phyloP scores from a whole-genome alignment of 2,113 vertebrate genomes.

The Grammatotria lemairii region DNA sequence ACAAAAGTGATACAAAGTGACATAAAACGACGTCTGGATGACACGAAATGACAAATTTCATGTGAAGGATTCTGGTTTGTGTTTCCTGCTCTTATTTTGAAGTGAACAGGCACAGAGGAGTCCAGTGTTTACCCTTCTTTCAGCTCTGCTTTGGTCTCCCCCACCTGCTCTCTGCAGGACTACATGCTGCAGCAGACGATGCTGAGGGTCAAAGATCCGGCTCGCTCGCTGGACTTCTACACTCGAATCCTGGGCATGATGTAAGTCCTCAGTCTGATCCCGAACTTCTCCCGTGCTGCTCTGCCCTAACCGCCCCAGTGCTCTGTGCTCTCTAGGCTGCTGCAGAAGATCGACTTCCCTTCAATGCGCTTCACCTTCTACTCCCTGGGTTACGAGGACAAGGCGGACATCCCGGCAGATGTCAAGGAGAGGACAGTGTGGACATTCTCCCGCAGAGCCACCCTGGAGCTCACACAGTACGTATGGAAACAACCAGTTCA shows the following conservation, averaged over 20 bases:
- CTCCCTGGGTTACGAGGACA: conserved; percentile 41
- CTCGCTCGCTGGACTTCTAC: conserved; percentile 34
- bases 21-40: neutral
- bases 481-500: neutral
- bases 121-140: neutral
- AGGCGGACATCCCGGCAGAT: conserved; percentile 6
- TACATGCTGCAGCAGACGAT: conserved; percentile 56
- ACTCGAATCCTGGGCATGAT: conserved; percentile 44
- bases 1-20: neutral
- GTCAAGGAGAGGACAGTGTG: conserved; percentile 37
- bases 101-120: neutral
- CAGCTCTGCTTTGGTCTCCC: neutral
- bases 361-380: conserved; percentile 37
- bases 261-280: neutral
- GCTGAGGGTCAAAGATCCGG: conserved; percentile 45
- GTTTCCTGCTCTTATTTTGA: neutral
- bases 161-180: conserved; percentile 10
- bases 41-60: neutral
- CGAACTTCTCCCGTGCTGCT: neutral
- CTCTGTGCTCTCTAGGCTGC: neutral
- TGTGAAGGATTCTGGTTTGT: neutral
- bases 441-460: conserved; percentile 26
- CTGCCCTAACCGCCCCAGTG: neutral
- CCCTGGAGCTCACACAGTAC: conserved; percentile 43
- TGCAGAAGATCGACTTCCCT: conserved; percentile 49